Conservation (phyloP, 2,888 invertebrate species). For the Malthinus flaveolus region DNA sequence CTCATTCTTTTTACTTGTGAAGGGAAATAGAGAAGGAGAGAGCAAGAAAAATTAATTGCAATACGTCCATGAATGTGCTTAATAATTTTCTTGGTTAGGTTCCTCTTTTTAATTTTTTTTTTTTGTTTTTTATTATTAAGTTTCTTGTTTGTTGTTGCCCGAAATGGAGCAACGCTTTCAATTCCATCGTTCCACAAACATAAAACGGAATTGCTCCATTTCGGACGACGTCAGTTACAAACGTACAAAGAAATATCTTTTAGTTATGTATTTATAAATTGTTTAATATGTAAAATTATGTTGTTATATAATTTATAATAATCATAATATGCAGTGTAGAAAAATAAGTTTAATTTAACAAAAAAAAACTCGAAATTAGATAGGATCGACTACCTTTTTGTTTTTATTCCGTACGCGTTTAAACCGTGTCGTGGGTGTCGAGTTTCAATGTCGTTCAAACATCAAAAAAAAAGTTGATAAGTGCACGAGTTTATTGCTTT, state of each 20-base stretch:
- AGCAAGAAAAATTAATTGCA: conserved; percentile 6
- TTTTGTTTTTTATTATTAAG: conserved; percentile 16
- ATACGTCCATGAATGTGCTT: conserved; percentile 30
- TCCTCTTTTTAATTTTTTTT: conserved; percentile 20
- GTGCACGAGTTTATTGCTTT: conserved; percentile 5
- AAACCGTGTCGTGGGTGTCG: too few relatives aligned
- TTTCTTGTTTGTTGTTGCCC: conserved; percentile 20
- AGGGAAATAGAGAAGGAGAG: conserved; percentile 1
- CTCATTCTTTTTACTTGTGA: conserved; percentile 53
- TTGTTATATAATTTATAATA: conserved; percentile 6
- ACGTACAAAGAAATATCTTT: conserved; percentile 24
- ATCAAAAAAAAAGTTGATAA: too few relatives aligned
- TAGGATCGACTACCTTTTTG: neutral
- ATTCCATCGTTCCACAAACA: too few relatives aligned
- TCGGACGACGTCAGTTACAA: conserved; percentile 9
- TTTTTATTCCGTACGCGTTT: too few relatives aligned
- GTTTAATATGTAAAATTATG: conserved; percentile 3
- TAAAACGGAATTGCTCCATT: neutral
- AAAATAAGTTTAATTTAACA: neutral
- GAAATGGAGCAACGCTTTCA: neutral
- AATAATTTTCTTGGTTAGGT: conserved; percentile 23
- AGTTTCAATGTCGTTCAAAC: too few relatives aligned
- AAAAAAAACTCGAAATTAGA: neutral
- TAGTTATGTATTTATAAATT: conserved; percentile 5
- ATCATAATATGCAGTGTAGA: neutral